Evolutionary conservation across 2,888 invertebrate species (phyloP), one percentile per base, ranked within the genome.

Genomic region (Philereme vetulata): DNA sequence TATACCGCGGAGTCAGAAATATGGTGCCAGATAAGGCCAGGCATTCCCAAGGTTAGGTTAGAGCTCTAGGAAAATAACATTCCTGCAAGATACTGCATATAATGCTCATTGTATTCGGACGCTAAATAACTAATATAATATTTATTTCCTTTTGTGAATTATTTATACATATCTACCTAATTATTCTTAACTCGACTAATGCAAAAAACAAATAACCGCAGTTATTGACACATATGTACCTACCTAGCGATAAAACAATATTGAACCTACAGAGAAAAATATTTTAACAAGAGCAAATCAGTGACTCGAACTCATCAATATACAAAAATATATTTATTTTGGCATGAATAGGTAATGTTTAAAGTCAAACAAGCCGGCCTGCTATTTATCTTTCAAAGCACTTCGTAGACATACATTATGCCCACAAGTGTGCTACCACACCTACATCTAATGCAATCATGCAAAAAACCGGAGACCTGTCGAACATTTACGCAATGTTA

Each of bases 401-500:
- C 61, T 11, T 66, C 51, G 55, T 47, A 62, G 45, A 45, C 57
- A 50, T 44, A 58, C 51, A 55, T 21, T 53, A 52, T 62, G 55
- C 56, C 51, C 55, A 45, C 34, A 11, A 48, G 35, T 38, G 8
- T 8, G 21, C 34, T 65, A 59, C 64, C 62, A 55, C 53, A 66
- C 65, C 62, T 65, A 68, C 64, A 66, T 64, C 62, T 63, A 60
- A 58, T 67, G 64, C 59, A 71, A 63, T 71, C 59, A 70, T 70
- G 68, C 68, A 77, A 77, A 76, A 76, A 78, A 60, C 60, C 61
- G 70, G 64, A 70, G 68, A 71, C 60, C 43, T 46, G 56, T 64
- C 64, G 60, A 73, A 72, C 63, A 67, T 66, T 83, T 81, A 72
- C 81, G 79, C 77, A 83, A 84, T 72, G 62, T 72, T 72, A 77